A percentile compares a stretch with the other conserved stretches of the same genome.
Evolutionary conservation across 2,888 invertebrate genomes (phyloP).

Genomic region (Halocaridina rubra): DNA sequence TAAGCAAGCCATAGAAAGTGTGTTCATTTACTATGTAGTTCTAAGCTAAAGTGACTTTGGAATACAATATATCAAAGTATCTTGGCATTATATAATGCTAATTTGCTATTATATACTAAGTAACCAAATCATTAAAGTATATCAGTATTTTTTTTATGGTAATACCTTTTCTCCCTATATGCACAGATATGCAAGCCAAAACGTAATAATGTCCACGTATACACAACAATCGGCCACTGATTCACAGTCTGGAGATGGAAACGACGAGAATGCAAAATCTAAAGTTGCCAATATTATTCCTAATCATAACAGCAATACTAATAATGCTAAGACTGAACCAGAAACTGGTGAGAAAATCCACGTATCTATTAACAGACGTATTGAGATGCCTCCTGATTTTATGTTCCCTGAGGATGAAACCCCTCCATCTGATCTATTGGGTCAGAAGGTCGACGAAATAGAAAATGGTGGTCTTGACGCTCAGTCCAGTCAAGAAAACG

Average conservation of each 20-base stretch:
- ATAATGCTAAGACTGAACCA: constrained; percentile 24
- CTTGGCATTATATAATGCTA: too few species aligned
- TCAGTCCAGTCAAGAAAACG: background rate
- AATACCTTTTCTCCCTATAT: too few species aligned
- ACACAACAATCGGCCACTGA: constrained; percentile 64
- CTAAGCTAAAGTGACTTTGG: too few species aligned
- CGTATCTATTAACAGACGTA: constrained; percentile 78
- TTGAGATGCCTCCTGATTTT: constrained; percentile 86
- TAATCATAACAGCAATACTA: constrained; percentile 28
- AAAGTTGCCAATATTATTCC: constrained; percentile 26
- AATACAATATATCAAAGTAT: too few species aligned
- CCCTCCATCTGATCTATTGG: constrained; percentile 64
- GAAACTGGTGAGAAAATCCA: constrained; percentile 71
- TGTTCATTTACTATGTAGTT: too few species aligned
- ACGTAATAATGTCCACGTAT: constrained; percentile 68
- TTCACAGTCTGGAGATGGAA: constrained; percentile 11
- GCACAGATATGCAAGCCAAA: constrained; percentile 68
- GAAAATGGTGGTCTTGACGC: constrained; percentile 19
- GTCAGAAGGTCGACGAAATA: constrained; percentile 26
- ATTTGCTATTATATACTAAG: too few species aligned
- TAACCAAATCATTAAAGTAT: too few species aligned
- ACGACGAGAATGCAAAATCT: constrained; percentile 9
- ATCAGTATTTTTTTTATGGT: too few species aligned
- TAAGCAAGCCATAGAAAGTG: too few species aligned
- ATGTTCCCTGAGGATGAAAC: constrained; percentile 74